A percentile compares a stretch with the other conserved stretches of the same genome.
These are phyloP conservation scores for Neogobius melanostomus DNA, from an alignment of 2,113 vertebrate species.

Conservation along the genomic window DNA sequence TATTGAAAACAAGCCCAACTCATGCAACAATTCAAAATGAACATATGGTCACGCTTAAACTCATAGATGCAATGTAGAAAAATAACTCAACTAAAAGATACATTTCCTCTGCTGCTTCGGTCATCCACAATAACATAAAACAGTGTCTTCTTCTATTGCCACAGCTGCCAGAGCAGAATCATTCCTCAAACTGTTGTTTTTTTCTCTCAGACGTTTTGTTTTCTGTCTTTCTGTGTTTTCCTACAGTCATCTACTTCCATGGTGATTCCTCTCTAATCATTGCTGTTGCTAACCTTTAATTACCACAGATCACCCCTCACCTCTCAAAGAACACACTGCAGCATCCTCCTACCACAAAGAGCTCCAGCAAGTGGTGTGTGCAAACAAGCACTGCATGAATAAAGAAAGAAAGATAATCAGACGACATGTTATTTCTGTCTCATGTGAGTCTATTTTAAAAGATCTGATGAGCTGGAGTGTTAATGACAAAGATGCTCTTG, in stretches of 20 bases:
- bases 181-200: too few species aligned
- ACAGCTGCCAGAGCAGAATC: too few species aligned
- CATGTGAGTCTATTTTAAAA: conserved; percentile 55
- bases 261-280: conserved; percentile 32
- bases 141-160: too few species aligned
- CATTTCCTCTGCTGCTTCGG: too few species aligned
- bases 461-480: conserved; percentile 36
- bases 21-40: too few species aligned
- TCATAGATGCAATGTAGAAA: too few species aligned
- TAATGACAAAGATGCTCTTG: conserved; percentile 58
- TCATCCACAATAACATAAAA: too few species aligned
- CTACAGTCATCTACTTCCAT: conserved; percentile 19
- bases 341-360: conserved; percentile 11
- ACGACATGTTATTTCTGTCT: conserved; percentile 32
- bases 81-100: too few species aligned
- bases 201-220: too few species aligned
- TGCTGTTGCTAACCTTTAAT: conserved; percentile 33
- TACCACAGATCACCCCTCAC: conserved; percentile 47
- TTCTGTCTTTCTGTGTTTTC: background rate
- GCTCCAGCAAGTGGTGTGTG: conserved; percentile 2
- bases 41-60: too few species aligned
- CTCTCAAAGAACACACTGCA: conserved; percentile 26
- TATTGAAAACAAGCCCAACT: too few species aligned
- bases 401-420: conserved; percentile 12
- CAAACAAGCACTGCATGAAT: conserved; percentile 12